A percentile compares a stretch with the other conserved stretches of the same genome.
Evolutionary conservation across 2,797 vertebrate species (phyloP).

Genomic region (Chiroxiphia lanceolata): DNA sequence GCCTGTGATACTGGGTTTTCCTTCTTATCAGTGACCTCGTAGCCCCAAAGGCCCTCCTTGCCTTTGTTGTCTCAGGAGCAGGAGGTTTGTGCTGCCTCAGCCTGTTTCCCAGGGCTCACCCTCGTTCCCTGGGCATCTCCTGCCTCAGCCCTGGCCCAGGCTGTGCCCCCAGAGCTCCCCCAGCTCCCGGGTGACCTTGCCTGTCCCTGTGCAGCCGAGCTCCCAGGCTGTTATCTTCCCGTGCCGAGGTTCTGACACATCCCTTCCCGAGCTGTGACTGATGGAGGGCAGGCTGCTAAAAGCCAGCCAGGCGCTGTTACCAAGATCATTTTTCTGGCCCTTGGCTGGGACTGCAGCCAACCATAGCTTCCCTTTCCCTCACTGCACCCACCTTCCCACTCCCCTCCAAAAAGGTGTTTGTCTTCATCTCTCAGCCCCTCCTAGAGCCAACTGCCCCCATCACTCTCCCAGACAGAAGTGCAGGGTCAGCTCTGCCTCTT

Average conservation of each 20-base stretch:
- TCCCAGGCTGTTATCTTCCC: slow-evolving; percentile 4
- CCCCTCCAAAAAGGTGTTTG: slow-evolving; percentile 38
- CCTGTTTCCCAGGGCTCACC: neutral
- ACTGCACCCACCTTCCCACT: slow-evolving; percentile 2
- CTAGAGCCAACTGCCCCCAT: neutral
- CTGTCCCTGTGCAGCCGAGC: neutral
- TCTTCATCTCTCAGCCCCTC: slow-evolving; percentile 46
- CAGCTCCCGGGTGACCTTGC: neutral
- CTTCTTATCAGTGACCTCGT: neutral
- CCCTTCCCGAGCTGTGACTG: neutral
- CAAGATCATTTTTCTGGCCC: slow-evolving; percentile 22
- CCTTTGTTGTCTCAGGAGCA: neutral
- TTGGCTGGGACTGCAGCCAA: slow-evolving; percentile 34
- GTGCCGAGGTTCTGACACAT: neutral
- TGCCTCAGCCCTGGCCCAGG: neutral
- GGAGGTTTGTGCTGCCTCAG: neutral
- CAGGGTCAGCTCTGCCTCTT: slow-evolving; percentile 60
- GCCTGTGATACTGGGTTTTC: neutral
- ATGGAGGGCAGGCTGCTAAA: neutral
- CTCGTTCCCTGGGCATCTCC: neutral
- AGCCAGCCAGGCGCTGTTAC: slow-evolving; percentile 30
- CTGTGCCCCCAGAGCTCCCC: neutral
- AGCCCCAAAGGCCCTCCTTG: neutral
- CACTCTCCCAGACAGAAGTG: slow-evolving; percentile 49
- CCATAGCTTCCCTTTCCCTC: slow-evolving; percentile 7